Evolutionary conservation across 1,140 invertebrate species (phyloP).

Genomic region (Lethocerus indicus): DNA sequence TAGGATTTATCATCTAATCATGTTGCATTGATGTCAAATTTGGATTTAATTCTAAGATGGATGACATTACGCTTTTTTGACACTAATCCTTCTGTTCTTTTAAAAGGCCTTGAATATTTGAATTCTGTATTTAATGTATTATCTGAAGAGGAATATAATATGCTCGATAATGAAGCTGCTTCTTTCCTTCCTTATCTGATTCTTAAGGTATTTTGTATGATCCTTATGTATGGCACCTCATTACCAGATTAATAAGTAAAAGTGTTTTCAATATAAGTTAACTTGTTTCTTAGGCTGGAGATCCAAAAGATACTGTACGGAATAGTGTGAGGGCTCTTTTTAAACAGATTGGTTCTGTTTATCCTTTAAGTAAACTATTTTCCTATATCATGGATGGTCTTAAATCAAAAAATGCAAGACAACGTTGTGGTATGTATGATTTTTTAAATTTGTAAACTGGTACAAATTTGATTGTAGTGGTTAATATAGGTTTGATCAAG

Average conservation of each 20-base stretch:
- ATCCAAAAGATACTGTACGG: constrained; percentile 87
- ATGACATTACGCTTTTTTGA: constrained; percentile 91
- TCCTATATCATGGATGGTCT: constrained; percentile 83
- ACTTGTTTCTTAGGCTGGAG: constrained; percentile 52
- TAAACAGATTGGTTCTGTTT: constrained; percentile 68
- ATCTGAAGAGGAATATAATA: constrained; percentile 61
- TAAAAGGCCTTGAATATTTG: constrained; percentile 88
- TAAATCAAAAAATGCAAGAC: constrained; percentile 91
- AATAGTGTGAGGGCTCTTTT: constrained; percentile 74
- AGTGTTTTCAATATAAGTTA: not conserved
- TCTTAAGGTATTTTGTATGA: constrained; percentile 45
- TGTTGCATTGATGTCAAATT: constrained; percentile 68
- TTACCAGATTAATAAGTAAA: not conserved
- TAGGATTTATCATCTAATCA: constrained; percentile 55
- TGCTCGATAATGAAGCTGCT: constrained; percentile 79
- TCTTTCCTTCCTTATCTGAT: constrained; percentile 90
- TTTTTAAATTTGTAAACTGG: no score
- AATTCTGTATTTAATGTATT: constrained; percentile 64
- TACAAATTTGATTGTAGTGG: no score
- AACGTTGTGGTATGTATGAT: constrained; percentile 51
- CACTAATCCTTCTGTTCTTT: constrained; percentile 91
- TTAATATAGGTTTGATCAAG: no score
- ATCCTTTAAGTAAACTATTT: constrained; percentile 81
- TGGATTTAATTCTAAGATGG: constrained; percentile 95
- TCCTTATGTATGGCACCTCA: constrained; percentile 8